These are phyloP conservation scores for Conchocele bisecta DNA, from an alignment of 2,888 invertebrate species.

Conservation along the genomic window DNA sequence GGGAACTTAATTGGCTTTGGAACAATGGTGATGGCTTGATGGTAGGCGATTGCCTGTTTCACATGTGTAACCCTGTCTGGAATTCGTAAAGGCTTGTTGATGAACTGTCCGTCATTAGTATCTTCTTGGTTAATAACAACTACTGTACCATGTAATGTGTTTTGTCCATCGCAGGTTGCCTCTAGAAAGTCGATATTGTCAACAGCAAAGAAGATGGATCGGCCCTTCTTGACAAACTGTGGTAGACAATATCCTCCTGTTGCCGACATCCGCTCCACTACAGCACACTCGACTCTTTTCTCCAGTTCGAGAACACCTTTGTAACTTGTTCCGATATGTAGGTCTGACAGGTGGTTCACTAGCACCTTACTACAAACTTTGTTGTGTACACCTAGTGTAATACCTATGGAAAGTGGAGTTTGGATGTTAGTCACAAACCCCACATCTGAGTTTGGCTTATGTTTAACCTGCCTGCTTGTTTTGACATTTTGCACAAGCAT, in stretches of 20 bases:
- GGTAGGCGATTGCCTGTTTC: neutral
- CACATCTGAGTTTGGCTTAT: too few species aligned
- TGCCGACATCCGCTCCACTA: conserved; percentile 10
- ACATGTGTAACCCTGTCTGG: conserved; percentile 19
- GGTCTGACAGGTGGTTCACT: conserved; percentile 7
- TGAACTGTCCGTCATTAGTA: conserved; percentile 31
- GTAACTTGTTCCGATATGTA: conserved; percentile 1
- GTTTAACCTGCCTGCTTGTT: too few species aligned
- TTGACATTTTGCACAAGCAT: too few species aligned
- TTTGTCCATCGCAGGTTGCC: conserved; percentile 23
- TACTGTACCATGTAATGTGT: conserved; percentile 19
- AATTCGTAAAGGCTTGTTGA: conserved; percentile 25
- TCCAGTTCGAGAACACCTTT: neutral
- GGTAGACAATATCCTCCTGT: conserved; percentile 34
- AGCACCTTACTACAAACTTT: conserved; percentile 1
- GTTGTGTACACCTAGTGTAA: neutral
- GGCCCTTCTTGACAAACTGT: conserved; percentile 38
- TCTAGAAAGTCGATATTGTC: conserved; percentile 45
- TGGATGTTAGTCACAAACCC: too few species aligned
- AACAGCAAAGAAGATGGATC: conserved; percentile 43
- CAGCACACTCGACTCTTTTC: conserved; percentile 15
- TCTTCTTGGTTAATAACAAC: conserved; percentile 28
- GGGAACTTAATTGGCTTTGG: neutral
- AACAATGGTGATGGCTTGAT: neutral
- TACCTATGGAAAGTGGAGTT: conserved; percentile 12